Percentiles rank a stretch among this genome's conserved stretches.
Conservation (phyloP, 2,113 vertebrate genomes). For the Corythaeola cristata region DNA sequence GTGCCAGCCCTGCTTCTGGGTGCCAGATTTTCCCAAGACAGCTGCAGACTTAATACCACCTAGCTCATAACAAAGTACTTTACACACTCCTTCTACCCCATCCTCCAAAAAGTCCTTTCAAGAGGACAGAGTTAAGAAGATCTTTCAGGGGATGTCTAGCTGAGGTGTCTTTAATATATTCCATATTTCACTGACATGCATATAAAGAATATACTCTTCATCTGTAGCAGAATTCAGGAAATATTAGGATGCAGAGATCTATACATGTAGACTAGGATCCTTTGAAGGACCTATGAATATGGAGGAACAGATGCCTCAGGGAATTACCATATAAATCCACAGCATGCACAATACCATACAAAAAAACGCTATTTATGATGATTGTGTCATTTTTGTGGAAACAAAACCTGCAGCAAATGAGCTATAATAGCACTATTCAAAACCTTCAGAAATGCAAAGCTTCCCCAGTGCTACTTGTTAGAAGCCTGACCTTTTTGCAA, state of each 20-base stretch:
- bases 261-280: not conserved
- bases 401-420: constrained; percentile 22
- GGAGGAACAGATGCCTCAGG: constrained; percentile 41
- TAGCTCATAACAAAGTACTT: not conserved
- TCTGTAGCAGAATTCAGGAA: not conserved
- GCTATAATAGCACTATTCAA: constrained; percentile 6
- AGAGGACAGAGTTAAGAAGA: not conserved
- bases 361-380: constrained; percentile 5
- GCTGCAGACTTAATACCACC: not conserved
- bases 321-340: constrained; percentile 33
- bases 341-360: not conserved
- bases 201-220: not conserved
- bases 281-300: constrained; percentile 30
- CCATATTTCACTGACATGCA: not conserved
- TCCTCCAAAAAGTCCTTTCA: not conserved
- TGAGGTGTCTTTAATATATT: not conserved
- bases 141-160: not conserved
- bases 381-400: constrained; percentile 44
- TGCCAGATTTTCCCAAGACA: not conserved
- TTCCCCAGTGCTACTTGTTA: not conserved
- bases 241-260: not conserved
- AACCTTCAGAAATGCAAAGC: constrained; percentile 1
- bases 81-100: not conserved
- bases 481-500: not conserved
- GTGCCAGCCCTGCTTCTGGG: not conserved